These are phyloP conservation scores for Amblyteles armatorius DNA, from an alignment of 2,888 invertebrate genomes.

Conservation along the genomic window DNA sequence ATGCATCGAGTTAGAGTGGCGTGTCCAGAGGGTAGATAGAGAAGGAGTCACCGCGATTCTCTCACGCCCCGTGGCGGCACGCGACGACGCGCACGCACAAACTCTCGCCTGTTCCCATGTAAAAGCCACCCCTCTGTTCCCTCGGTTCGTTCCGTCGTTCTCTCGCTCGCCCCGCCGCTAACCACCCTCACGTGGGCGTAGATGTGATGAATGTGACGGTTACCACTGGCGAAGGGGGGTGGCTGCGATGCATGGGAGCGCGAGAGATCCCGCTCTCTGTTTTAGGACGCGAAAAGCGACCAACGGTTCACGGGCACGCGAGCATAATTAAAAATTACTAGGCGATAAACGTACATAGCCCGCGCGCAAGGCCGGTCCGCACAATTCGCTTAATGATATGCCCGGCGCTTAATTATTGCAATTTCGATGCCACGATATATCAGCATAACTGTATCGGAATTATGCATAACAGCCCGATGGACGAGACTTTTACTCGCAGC, in stretches of 20 bases:
- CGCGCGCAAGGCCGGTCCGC: not conserved
- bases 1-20: conserved; percentile 49
- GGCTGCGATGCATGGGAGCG: conserved; percentile 16
- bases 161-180: conserved; percentile 10
- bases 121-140: conserved; percentile 15
- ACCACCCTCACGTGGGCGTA: conserved; percentile 49
- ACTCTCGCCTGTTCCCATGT: conserved; percentile 1
- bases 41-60: conserved; percentile 19
- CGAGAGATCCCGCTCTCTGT: conserved; percentile 27
- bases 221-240: conserved; percentile 34
- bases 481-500: not conserved
- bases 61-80: conserved; percentile 39
- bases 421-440: conserved; percentile 49
- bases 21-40: conserved; percentile 35
- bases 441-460: conserved; percentile 36
- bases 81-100: conserved; percentile 28
- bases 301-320: conserved; percentile 68
- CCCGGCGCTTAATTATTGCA: conserved; percentile 65
- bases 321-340: conserved; percentile 78
- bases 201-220: conserved; percentile 57
- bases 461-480: conserved; percentile 3
- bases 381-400: conserved; percentile 64
- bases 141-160: not conserved
- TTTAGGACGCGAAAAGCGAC: conserved; percentile 28
- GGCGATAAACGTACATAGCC: conserved; percentile 69